Conservation (phyloP, 2,797 vertebrate species). For the Pristis pectinata region DNA sequence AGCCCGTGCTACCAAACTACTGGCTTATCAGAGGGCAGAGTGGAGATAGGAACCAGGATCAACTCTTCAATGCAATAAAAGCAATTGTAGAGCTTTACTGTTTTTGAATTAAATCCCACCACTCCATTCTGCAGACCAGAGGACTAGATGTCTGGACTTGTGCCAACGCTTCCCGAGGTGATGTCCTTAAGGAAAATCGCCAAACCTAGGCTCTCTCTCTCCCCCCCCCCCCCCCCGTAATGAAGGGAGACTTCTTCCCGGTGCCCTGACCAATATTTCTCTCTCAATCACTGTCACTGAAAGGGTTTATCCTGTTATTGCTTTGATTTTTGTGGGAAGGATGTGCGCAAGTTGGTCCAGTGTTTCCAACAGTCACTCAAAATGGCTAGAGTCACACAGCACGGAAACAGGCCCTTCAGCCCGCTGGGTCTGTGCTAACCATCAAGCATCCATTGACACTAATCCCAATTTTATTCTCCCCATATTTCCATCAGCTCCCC, state of each 20-base stretch:
- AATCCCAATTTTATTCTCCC: too few species aligned
- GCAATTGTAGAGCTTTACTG: background rate
- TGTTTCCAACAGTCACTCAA: background rate
- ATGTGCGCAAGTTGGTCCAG: background rate
- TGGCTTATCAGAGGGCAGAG: background rate
- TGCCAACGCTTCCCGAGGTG: too few species aligned
- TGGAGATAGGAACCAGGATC: background rate
- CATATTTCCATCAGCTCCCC: too few species aligned
- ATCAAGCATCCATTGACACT: too few species aligned
- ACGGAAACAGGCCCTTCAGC: too few species aligned
- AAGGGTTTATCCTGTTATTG: background rate
- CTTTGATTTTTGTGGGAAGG: background rate
- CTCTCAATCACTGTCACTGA: background rate
- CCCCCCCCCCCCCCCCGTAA: too few species aligned
- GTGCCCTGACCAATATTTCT: background rate
- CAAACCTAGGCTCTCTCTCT: background rate
- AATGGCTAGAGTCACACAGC: too few species aligned
- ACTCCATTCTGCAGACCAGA: background rate
- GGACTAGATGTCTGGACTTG: too few species aligned
- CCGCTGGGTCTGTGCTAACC: too few species aligned
- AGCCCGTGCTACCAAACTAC: background rate
- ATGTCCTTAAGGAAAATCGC: background rate
- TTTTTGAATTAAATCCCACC: background rate
- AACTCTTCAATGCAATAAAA: background rate
- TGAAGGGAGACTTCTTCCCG: background rate